Evolutionary conservation across 2,797 vertebrate genomes (phyloP).

Genomic region (Microctenopoma stevenorrisi): DNA sequence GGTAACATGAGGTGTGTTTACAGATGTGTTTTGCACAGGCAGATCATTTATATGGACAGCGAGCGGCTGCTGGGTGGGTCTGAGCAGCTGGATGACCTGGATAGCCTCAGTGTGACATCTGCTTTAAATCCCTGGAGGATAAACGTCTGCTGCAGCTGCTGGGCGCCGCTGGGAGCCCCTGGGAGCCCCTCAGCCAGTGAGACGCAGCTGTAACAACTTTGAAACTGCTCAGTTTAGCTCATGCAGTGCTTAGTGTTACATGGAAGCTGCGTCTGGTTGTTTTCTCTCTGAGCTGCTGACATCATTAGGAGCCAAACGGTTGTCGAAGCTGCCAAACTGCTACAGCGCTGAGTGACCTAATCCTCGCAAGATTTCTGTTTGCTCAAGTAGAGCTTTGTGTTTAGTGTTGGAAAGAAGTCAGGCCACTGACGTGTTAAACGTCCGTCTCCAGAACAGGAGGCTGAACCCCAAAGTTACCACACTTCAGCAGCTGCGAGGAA

Average conservation of each 20-base stretch:
- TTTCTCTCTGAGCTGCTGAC: neutral
- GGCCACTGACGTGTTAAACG: neutral
- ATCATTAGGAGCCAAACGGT: neutral
- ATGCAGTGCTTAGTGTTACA: too few species aligned
- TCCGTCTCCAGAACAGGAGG: neutral
- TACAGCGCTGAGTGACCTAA: neutral
- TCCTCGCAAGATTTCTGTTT: neutral
- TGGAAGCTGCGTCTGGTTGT: constrained; percentile 3
- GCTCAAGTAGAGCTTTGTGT: constrained; percentile 3
- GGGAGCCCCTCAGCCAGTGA: constrained; percentile 1
- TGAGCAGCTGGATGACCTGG: constrained; percentile 48
- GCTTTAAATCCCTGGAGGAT: constrained; percentile 45
- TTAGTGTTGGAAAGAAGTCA: neutral
- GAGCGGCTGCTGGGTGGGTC: constrained; percentile 16
- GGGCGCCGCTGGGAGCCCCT: constrained; percentile 1
- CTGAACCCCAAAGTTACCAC: neutral
- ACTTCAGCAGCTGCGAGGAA: neutral
- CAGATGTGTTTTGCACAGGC: too few species aligned
- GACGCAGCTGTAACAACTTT: constrained; percentile 6
- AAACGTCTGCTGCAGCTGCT: constrained; percentile 2
- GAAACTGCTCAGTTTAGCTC: constrained; percentile 19
- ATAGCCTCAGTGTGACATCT: constrained; percentile 41
- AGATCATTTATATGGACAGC: neutral
- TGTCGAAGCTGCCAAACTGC: neutral
- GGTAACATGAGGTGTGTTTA: too few species aligned